These are phyloP conservation scores for Melanotaenia trifasciata DNA, from an alignment of 2,797 vertebrate species.

Conservation along the genomic window DNA sequence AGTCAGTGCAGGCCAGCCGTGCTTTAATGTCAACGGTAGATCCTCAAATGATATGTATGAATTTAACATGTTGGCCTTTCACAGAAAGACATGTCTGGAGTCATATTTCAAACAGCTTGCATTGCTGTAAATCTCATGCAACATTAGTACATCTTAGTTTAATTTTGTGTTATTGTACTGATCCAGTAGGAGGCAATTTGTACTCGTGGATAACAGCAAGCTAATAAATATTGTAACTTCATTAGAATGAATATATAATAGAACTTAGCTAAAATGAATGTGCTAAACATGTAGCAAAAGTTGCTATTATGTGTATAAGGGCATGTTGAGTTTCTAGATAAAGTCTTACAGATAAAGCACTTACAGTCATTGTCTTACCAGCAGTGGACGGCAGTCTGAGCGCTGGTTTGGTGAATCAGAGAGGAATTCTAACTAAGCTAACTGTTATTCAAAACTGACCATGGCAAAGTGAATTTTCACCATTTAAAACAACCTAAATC, in stretches of 20 bases:
- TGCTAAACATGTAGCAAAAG: too few species aligned
- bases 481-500: too few species aligned
- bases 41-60: neutral
- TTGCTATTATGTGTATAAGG: neutral
- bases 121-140: neutral
- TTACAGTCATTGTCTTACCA: too few species aligned
- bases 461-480: too few species aligned
- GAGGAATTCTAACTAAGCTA: too few species aligned
- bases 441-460: too few species aligned
- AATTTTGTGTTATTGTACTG: neutral
- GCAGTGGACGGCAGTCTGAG: too few species aligned
- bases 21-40: neutral
- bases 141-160: neutral
- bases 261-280: too few species aligned
- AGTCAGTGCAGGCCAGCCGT: constrained; percentile 6
- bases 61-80: neutral
- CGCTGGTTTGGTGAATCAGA: neutral
- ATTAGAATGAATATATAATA: neutral
- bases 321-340: neutral
- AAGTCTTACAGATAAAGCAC: neutral
- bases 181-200: neutral
- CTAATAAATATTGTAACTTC: neutral
- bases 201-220: neutral
- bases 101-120: neutral
- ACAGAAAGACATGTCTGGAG: neutral